Evolutionary conservation across 2,113 vertebrate genomes (phyloP).

Genomic region (Anguilla rostrata): DNA sequence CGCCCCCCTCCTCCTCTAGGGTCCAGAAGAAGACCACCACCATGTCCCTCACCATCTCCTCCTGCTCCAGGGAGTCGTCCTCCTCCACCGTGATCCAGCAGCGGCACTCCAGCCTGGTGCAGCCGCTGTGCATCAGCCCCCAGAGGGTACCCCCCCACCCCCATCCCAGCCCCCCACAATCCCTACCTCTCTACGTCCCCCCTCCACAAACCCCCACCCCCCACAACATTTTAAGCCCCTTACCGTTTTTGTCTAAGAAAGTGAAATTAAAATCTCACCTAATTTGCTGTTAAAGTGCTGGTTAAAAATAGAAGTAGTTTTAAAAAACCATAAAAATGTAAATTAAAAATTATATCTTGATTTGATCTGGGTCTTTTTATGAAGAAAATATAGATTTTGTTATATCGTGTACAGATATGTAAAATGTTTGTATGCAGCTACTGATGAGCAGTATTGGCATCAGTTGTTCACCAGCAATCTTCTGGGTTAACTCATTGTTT

Average conservation of each 20-base stretch:
- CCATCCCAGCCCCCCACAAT: neutral
- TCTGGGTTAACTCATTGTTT: neutral
- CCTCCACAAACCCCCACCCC: neutral
- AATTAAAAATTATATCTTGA: neutral
- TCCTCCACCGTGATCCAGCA: conserved; percentile 53
- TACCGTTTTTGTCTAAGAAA: neutral
- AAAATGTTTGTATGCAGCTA: neutral
- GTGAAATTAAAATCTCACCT: neutral
- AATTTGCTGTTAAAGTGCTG: neutral
- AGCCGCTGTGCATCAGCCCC: conserved; percentile 61
- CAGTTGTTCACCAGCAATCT: neutral
- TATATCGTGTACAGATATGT: neutral
- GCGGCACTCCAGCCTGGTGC: conserved; percentile 64
- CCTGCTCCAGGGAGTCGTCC: conserved; percentile 56
- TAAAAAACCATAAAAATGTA: too few species aligned
- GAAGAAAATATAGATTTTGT: neutral
- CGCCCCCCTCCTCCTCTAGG: conserved; percentile 39
- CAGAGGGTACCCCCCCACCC: conserved; percentile 47
- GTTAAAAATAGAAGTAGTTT: neutral
- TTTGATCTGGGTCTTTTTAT: neutral
- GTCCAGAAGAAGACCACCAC: conserved; percentile 73
- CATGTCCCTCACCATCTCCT: conserved; percentile 73
- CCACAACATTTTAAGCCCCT: neutral
- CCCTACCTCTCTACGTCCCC: neutral
- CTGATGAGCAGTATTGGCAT: neutral